phyloP scores from a whole-genome alignment of 2,888 invertebrate genomes.

The Scaeva pyrastri region DNA sequence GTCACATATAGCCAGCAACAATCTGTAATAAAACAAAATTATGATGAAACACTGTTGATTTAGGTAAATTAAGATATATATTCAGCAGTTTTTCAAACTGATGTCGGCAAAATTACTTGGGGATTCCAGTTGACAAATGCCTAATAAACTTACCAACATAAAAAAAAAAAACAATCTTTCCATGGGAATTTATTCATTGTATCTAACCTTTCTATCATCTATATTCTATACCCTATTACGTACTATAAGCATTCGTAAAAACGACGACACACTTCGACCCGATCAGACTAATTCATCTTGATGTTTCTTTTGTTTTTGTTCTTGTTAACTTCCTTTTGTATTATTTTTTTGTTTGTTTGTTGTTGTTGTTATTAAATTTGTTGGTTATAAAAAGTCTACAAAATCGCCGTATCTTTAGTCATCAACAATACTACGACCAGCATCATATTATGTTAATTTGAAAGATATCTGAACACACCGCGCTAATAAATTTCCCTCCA shows the following conservation, averaged over 20 bases:
- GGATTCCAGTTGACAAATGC: background rate
- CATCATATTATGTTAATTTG: conserved; percentile 56
- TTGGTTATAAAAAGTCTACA: conserved; percentile 33
- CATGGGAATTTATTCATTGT: background rate
- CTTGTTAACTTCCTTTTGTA: conserved; percentile 68
- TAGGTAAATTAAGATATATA: background rate
- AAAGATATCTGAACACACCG: conserved; percentile 55
- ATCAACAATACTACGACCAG: conserved; percentile 35
- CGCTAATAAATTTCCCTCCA: conserved; percentile 58
- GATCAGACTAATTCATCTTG: conserved; percentile 56
- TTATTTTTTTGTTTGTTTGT: background rate
- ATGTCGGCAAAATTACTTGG: background rate
- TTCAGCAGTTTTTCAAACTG: background rate
- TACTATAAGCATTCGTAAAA: background rate
- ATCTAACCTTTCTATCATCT: background rate
- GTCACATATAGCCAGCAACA: too few species aligned
- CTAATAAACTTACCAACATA: background rate
- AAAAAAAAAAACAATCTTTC: background rate
- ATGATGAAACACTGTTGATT: too few species aligned
- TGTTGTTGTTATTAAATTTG: too few species aligned
- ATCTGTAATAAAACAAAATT: too few species aligned
- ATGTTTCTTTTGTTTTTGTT: conserved; percentile 34
- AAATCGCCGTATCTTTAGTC: conserved; percentile 54
- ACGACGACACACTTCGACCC: conserved; percentile 57
- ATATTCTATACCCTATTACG: too few species aligned